Evolutionary conservation across 2,797 vertebrate genomes (phyloP).

Genomic region (Babyrousa celebensis): DNA sequence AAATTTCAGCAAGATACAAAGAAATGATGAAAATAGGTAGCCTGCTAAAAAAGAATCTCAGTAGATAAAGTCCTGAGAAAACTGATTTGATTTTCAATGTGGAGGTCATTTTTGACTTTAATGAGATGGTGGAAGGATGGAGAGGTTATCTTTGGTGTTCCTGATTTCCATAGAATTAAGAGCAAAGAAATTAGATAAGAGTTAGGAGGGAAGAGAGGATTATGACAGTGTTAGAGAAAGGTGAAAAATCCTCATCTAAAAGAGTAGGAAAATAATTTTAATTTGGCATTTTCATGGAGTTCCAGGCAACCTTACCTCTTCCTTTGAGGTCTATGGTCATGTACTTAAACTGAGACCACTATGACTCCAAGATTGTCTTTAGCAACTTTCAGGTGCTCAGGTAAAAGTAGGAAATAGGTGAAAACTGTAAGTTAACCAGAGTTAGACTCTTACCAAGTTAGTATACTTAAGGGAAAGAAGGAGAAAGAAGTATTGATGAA

Average conservation of each 20-base stretch:
- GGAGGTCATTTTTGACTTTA: neutral
- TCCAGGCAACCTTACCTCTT: slow-evolving; percentile 10
- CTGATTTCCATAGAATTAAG: slow-evolving; percentile 23
- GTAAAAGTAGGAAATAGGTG: neutral
- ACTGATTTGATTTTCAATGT: slow-evolving; percentile 24
- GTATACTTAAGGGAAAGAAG: neutral
- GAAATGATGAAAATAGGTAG: too few relatives aligned
- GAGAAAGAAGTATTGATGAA: neutral
- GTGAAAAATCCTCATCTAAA: neutral
- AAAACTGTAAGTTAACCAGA: neutral
- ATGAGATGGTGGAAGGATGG: neutral
- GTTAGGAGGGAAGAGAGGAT: neutral
- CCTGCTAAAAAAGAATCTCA: too few relatives aligned
- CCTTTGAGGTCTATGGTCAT: neutral
- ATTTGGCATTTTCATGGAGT: neutral
- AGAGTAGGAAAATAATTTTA: neutral
- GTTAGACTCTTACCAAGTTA: neutral
- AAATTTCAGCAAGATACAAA: neutral
- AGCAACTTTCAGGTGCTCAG: neutral
- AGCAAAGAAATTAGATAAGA: neutral
- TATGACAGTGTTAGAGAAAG: slow-evolving; percentile 7
- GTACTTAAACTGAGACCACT: neutral
- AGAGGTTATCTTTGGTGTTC: neutral
- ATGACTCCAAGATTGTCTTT: neutral
- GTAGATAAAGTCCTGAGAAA: neutral